Conservation (phyloP, 2,797 vertebrate genomes). For the Natrix natrix region DNA sequence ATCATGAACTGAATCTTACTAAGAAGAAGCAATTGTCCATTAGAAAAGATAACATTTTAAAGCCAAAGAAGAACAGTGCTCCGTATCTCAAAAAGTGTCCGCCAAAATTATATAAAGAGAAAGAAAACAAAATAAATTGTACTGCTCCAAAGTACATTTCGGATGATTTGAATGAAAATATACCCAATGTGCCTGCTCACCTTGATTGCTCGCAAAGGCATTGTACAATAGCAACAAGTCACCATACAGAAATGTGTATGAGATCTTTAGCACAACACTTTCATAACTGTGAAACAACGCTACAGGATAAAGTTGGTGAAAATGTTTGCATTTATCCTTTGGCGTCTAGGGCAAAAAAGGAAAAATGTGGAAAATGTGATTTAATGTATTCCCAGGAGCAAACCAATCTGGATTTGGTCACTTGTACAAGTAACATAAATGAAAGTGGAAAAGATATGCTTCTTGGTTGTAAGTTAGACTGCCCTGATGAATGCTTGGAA, state of each 20-base stretch:
- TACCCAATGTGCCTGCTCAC: constrained; percentile 73
- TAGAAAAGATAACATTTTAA: constrained; percentile 74
- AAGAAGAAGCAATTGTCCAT: constrained; percentile 71
- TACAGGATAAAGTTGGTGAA: constrained; percentile 73
- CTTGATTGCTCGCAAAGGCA: constrained; percentile 69
- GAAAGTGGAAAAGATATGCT: constrained; percentile 61
- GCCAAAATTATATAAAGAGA: constrained; percentile 77
- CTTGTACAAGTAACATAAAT: constrained; percentile 51
- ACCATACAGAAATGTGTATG: constrained; percentile 63
- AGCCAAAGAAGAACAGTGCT: constrained; percentile 80
- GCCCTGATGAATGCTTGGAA: constrained; percentile 65
- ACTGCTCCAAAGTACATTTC: constrained; percentile 67
- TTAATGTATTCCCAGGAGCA: constrained; percentile 55
- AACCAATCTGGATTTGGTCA: constrained; percentile 46
- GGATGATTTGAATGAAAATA: constrained; percentile 65
- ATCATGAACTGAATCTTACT: constrained; percentile 71
- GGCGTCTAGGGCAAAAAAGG: constrained; percentile 68
- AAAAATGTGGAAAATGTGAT: constrained; percentile 51
- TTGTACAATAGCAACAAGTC: constrained; percentile 63
- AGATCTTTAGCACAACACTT: constrained; percentile 63
- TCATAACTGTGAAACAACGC: constrained; percentile 65
- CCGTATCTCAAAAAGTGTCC: constrained; percentile 70
- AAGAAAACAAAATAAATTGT: constrained; percentile 62
- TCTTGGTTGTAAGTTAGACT: constrained; percentile 55
- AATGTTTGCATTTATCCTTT: constrained; percentile 72